phyloP scores from a whole-genome alignment of 2,113 vertebrate genomes.

The Megatriorchis doriae region DNA sequence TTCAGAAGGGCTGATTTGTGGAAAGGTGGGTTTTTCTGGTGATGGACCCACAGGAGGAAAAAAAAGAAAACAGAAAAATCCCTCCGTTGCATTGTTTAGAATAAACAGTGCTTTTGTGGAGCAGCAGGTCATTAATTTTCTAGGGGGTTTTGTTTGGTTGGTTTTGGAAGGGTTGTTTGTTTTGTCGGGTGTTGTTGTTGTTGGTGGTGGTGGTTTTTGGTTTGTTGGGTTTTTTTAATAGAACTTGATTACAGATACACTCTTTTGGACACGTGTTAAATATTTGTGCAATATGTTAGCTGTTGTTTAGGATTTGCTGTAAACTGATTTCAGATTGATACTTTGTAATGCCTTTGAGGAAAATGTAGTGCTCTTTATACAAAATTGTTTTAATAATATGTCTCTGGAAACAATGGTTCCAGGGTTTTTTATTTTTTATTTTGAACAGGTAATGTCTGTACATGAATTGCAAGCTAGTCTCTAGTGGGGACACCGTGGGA shows the following conservation, averaged over 20 bases:
- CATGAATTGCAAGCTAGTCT: constrained; percentile 76
- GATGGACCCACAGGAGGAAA: neutral
- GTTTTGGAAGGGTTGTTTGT: neutral
- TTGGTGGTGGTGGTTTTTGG: neutral
- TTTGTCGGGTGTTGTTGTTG: neutral
- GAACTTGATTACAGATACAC: neutral
- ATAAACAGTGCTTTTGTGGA: neutral
- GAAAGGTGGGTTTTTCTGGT: neutral
- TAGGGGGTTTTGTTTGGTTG: neutral
- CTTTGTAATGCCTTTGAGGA: neutral
- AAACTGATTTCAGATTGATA: neutral
- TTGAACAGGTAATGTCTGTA: constrained; percentile 82
- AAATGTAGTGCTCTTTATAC: neutral
- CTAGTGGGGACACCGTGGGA: constrained; percentile 82
- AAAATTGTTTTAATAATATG: neutral
- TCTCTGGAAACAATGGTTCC: neutral
- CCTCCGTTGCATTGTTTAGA: neutral
- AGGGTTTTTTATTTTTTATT: neutral
- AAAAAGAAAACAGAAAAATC: neutral
- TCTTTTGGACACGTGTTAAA: neutral
- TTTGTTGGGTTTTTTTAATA: neutral
- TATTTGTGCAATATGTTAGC: neutral
- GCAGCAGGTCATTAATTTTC: neutral
- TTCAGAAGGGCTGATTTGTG: neutral
- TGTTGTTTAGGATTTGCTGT: neutral